These are phyloP conservation scores for Coremacera marginata DNA, from an alignment of 2,888 invertebrate species.

Conservation along the genomic window DNA sequence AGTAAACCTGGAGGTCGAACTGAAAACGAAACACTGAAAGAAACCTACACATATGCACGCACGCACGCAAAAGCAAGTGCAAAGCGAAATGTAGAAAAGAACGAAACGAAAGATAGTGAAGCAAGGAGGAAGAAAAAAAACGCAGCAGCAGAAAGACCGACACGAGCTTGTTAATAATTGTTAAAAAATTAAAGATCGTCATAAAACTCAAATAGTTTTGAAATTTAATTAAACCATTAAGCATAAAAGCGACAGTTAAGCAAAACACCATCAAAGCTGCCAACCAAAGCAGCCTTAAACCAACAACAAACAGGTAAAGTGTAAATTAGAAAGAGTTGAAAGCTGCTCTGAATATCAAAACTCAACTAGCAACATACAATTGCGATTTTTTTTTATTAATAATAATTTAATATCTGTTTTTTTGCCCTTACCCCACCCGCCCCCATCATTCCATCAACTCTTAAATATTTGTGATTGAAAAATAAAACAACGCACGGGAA, in stretches of 20 bases:
- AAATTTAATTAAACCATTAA: not conserved
- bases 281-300: not conserved
- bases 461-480: conserved; percentile 26
- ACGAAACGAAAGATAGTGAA: conserved; percentile 15
- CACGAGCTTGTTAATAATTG: conserved; percentile 50
- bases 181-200: conserved; percentile 36
- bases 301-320: not conserved
- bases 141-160: conserved; percentile 45
- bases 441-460: not conserved
- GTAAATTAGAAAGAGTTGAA: not conserved
- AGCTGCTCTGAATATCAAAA: conserved; percentile 23
- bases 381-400: not conserved
- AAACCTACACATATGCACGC: conserved; percentile 3
- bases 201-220: not conserved
- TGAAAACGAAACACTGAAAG: conserved; percentile 17
- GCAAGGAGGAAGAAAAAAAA: conserved; percentile 22
- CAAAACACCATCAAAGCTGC: not conserved
- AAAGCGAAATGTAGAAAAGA: conserved; percentile 20
- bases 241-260: not conserved
- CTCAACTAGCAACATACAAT: not conserved
- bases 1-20: conserved; percentile 12
- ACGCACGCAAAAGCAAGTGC: conserved; percentile 17
- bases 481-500: conserved; percentile 9
- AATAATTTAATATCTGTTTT: not conserved
- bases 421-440: not conserved